A percentile compares a stretch with the other conserved stretches of the same genome.
phyloP scores from a whole-genome alignment of 2,888 invertebrate species.

The Tryphoninae sp. region DNA sequence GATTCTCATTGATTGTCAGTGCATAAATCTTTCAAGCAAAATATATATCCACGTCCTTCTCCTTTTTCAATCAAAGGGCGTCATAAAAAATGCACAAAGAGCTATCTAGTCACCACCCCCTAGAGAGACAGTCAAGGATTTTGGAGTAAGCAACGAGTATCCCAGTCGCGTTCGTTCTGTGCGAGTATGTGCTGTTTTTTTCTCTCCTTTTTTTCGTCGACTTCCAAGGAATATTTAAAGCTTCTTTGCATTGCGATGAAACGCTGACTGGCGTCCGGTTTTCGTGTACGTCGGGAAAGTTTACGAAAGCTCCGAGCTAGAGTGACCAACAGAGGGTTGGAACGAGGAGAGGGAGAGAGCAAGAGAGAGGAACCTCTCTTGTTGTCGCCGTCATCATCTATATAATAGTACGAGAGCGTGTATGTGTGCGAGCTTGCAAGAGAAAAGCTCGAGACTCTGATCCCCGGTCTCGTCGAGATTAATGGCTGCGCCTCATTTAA shows the following conservation, averaged over 20 bases:
- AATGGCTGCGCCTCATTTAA: constrained; percentile 81
- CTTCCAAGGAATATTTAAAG: constrained; percentile 69
- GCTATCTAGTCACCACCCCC: constrained; percentile 26
- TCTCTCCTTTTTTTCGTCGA: constrained; percentile 52
- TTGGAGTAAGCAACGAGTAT: constrained; percentile 51
- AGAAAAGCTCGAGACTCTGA: constrained; percentile 69
- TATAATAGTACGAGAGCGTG: constrained; percentile 53
- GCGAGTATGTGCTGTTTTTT: constrained; percentile 37
- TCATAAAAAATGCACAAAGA: constrained; percentile 63
- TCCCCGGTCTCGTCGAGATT: constrained; percentile 79
- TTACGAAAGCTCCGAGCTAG: constrained; percentile 61
- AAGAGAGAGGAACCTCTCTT: neutral
- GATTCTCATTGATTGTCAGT: constrained; percentile 23
- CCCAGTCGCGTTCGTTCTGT: constrained; percentile 18
- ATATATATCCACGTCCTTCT: constrained; percentile 24
- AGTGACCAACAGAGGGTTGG: constrained; percentile 46
- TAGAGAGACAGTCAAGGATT: constrained; percentile 48
- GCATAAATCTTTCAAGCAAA: constrained; percentile 38
- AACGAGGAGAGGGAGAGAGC: neutral
- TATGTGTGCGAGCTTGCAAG: constrained; percentile 56
- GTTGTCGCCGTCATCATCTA: constrained; percentile 7
- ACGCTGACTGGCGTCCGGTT: constrained; percentile 76
- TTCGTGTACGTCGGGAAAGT: constrained; percentile 63
- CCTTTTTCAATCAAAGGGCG: constrained; percentile 53
- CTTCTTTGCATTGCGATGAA: constrained; percentile 72